phyloP scores from a whole-genome alignment of 2,888 invertebrate species.

The Heliconius erato region DNA sequence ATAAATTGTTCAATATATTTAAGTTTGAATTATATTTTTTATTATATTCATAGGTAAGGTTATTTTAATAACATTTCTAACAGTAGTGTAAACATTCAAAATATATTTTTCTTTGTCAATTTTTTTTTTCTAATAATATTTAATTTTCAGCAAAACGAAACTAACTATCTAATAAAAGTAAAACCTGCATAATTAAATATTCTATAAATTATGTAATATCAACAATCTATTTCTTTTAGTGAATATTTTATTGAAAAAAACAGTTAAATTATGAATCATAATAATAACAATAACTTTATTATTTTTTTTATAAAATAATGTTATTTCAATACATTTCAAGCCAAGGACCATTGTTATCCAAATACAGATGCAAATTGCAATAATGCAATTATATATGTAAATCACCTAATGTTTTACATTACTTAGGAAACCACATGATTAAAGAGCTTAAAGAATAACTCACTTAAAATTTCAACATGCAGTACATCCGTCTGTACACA shows the following conservation, averaged over 20 bases:
- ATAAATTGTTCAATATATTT: too few relatives aligned
- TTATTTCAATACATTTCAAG: neutral
- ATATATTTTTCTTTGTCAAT: too few relatives aligned
- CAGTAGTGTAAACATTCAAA: too few relatives aligned
- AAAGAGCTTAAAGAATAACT: neutral
- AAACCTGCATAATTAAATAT: neutral
- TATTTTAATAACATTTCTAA: too few relatives aligned
- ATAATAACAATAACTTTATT: neutral
- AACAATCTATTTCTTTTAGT: neutral
- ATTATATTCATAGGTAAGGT: too few relatives aligned
- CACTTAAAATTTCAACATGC: neutral
- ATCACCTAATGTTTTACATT: neutral
- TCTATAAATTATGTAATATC: neutral
- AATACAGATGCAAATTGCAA: neutral
- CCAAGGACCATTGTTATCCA: neutral
- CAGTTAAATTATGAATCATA: neutral
- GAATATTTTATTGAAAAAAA: neutral
- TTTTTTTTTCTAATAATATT: too few relatives aligned
- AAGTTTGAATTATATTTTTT: too few relatives aligned
- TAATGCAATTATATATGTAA: neutral
- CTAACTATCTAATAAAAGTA: too few relatives aligned
- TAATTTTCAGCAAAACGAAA: too few relatives aligned
- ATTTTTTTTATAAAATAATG: neutral
- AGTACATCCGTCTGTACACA: neutral
- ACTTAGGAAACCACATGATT: neutral